Evolutionary conservation across 1,140 invertebrate genomes (phyloP).

Genomic region (Andrena cerasifolii): DNA sequence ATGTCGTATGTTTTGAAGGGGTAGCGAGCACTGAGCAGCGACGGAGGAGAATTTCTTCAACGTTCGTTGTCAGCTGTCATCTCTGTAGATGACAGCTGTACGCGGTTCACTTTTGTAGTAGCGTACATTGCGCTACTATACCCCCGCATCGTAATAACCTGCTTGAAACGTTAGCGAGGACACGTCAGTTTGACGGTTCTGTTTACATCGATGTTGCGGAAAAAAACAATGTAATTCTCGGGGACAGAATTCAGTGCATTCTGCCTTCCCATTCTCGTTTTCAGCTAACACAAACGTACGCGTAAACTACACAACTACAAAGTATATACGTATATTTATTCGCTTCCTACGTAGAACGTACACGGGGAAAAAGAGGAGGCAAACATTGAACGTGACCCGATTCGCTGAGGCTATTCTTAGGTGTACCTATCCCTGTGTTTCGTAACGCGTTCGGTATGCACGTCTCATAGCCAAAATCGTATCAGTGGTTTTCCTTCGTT

Average conservation of each 20-base stretch:
- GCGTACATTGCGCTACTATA: no score
- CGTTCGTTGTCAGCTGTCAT: conserved; percentile 18
- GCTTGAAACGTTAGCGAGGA: no score
- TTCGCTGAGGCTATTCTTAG: conserved; percentile 60
- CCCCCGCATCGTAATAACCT: conserved; percentile 29
- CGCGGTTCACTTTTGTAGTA: conserved; percentile 41
- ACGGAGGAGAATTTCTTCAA: conserved; percentile 21
- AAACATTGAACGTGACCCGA: conserved; percentile 67
- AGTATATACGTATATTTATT: no score
- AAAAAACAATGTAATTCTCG: no score
- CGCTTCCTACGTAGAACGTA: no score
- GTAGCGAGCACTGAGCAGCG: conserved; percentile 7
- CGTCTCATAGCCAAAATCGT: not conserved
- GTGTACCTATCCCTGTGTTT: not conserved
- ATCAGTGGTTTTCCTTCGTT: not conserved
- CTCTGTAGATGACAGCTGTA: not conserved
- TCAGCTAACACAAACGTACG: no score
- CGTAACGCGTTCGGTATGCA: not conserved
- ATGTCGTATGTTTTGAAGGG: no score
- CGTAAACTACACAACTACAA: no score
- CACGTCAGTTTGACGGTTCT: no score
- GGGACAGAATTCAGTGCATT: no score
- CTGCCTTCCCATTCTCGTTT: no score
- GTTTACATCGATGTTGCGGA: no score
- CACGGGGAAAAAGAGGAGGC: conserved; percentile 32